Evolutionary conservation across 2,888 invertebrate genomes (phyloP).

Genomic region (Euproctis similis): DNA sequence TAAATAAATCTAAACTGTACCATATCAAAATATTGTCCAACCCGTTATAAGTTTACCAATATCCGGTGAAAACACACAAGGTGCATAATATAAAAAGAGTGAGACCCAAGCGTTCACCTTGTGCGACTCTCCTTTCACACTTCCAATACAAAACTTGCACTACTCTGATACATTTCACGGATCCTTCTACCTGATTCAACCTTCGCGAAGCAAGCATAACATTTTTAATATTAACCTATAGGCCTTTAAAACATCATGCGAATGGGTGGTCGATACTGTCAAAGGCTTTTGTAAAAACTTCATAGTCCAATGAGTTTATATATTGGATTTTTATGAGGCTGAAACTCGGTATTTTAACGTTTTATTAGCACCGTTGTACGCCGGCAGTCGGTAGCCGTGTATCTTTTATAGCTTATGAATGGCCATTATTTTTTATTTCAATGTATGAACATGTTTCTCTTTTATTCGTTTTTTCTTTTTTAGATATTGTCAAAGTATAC

Average conservation of each 20-base stretch:
- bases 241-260: conserved; percentile 26
- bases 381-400: conserved; percentile 9
- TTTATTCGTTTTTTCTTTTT: too few species aligned
- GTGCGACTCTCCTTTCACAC: conserved; percentile 67
- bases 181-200: conserved; percentile 61
- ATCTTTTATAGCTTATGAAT: conserved; percentile 7
- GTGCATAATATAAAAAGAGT: conserved; percentile 34
- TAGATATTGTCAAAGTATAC: too few species aligned
- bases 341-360: conserved; percentile 13
- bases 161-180: conserved; percentile 67
- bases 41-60: conserved; percentile 24
- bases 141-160: conserved; percentile 69
- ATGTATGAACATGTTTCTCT: too few species aligned
- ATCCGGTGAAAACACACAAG: conserved; percentile 29
- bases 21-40: conserved; percentile 11
- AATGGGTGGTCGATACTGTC: conserved; percentile 51
- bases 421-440: neutral
- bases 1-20: too few species aligned
- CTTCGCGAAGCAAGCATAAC: conserved; percentile 45
- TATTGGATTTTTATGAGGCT: conserved; percentile 23
- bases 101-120: conserved; percentile 50
- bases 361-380: conserved; percentile 11
- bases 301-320: conserved; percentile 13
- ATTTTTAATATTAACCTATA: conserved; percentile 37
- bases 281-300: conserved; percentile 39